Base-by-base conservation (phyloP, 2,888 invertebrate species). In the Acleris holmiana region DNA sequence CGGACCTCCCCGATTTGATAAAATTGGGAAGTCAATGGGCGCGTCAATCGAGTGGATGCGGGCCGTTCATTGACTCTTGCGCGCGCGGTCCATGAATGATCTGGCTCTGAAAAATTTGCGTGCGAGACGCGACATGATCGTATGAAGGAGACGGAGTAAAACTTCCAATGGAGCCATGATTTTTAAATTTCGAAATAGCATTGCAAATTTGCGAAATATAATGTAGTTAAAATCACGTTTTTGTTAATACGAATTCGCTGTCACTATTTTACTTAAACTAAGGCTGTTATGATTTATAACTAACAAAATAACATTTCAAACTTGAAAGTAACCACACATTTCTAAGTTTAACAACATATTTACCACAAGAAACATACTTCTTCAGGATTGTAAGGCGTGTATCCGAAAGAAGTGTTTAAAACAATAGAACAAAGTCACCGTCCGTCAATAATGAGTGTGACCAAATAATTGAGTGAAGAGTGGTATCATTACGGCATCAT, bases 401-500 rank as follows among this genome's bases (percentile, higher is more conserved):
- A 8, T 29, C 29, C 35, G 35, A 13, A 35, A 35, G 35, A 13
- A 35, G 35, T 35, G 35, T 13, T 35, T 35, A 35, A 35, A 35
- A 35, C 35, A 35, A 35, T 35, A 10, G 35, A 35, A 13, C 35
- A 35, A 35, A 35, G 35, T 13, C 35, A 35, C 35, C 35, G 13
- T 29, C 59, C 44, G 49, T 54, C 40, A 48, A 64, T 67, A 72
- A 71, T 70, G 73, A 71, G 72, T 67, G 68, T 29, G 80, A 77
- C 77, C 77, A 77, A 83, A 83, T 84, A 83, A 83, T 85, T 77
- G 79, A 80, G 83, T 81, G 76, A 77, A 84, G 86, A 87, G 87
- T 88, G 84, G 87, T 90, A 87, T 88, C 83, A 87, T 88, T 88
- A 88, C 81, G 77, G 84, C 82, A 83, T 87, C 85, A 86, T 88